Evolutionary conservation across 2,888 invertebrate species (phyloP), one percentile per base, ranked within the genome.

Genomic region (Antitype chi): DNA sequence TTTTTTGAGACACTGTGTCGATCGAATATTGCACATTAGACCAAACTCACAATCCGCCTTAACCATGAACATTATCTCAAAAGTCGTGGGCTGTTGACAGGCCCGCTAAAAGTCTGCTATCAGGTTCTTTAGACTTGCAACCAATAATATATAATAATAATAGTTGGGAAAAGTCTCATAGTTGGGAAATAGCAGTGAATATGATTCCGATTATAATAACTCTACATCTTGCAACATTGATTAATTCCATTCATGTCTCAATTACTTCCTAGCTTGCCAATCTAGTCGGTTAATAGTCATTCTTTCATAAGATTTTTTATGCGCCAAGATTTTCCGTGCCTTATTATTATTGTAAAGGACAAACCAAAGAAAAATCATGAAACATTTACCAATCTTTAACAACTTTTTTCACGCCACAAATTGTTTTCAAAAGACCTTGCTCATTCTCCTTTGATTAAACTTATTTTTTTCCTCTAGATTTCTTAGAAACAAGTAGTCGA

Each of bases 201-300:
- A 49, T 72, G 55, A 57, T 70, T 73, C 23, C 32, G 53, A 67
- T 67, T 32, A 15, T 25, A 59, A 32, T 32, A 67, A n/a, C 28
- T 67, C 23, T 67, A 9, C 11, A 52, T 60, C 52, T 74, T 74
- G 47, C 47, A 63, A 62, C 62, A 75, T n/a, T 38, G 17, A 6
- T n/a, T 52, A 43, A 28, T 52, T 43, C 23, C 25, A 25, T 60
- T 74, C 49, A 74, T 11, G n/a, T 32, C n/a, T 55, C 38, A n/a
- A 62, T 55, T 32, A 76, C 62, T 75, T 75, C 76, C 47, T 75
- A 17, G 62, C 9, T 76, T 76, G 53, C 20, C 43, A 62, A 63
- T 76, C 28, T 47, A 32, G 13, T n/a, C 17, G 20, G 32, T 32
- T 28, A 9, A 2, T 62, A 38, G 28, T 17, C 0, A n/a, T 62